phyloP scores from a whole-genome alignment of 2,113 vertebrate species.

The Halichoerus grypus region DNA sequence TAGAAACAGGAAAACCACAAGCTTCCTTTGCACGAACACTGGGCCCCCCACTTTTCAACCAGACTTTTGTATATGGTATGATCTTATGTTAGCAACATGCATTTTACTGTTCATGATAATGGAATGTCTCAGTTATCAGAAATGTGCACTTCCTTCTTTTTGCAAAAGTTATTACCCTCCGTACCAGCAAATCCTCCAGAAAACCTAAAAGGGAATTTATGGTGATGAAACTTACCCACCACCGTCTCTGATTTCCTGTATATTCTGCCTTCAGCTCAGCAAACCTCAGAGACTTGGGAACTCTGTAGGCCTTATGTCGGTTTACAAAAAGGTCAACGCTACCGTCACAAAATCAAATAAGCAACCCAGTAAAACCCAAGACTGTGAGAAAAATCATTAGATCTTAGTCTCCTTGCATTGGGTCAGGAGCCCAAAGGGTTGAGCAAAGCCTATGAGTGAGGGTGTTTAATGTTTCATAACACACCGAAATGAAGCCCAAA shows the following conservation, averaged over 20 bases:
- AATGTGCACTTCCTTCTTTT: background rate
- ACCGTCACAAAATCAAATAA: background rate
- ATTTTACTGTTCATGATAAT: background rate
- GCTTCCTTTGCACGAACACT: background rate
- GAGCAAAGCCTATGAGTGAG: background rate
- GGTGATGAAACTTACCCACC: background rate
- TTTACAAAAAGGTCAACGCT: background rate
- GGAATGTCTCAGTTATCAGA: background rate
- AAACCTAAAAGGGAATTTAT: background rate
- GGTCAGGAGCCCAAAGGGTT: background rate
- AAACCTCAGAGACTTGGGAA: background rate
- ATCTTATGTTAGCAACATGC: background rate
- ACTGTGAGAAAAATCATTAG: background rate
- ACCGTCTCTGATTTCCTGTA: background rate
- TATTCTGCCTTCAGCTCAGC: background rate
- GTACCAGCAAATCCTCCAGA: background rate
- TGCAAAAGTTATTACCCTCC: background rate
- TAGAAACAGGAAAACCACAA: background rate
- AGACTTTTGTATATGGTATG: background rate
- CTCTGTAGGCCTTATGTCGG: background rate
- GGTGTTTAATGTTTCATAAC: background rate
- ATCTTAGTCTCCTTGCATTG: background rate
- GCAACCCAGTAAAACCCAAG: background rate
- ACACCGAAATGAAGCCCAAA: conserved; percentile 41
- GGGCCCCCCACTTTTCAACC: background rate